Conservation (phyloP, 2,797 vertebrate genomes). For the Characodon lateralis region DNA sequence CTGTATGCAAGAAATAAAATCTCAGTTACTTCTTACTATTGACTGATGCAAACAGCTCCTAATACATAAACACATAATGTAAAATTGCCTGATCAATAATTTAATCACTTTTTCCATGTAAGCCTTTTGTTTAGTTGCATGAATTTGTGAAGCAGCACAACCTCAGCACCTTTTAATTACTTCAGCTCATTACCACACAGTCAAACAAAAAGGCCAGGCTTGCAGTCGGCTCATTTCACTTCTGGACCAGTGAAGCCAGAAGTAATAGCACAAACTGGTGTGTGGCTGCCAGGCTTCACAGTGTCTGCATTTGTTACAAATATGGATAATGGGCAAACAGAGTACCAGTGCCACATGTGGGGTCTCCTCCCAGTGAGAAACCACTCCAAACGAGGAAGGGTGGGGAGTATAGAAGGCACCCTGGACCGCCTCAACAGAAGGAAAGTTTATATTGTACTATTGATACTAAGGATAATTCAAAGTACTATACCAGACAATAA, state of each 20-base stretch:
- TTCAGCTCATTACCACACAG: constrained; percentile 54
- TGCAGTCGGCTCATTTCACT: constrained; percentile 57
- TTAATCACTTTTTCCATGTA: constrained; percentile 14
- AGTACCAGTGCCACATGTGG: neutral
- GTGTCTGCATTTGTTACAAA: constrained; percentile 25
- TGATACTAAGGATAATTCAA: neutral
- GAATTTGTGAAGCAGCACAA: constrained; percentile 29
- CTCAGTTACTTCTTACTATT: constrained; percentile 8
- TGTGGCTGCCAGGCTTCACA: constrained; percentile 15
- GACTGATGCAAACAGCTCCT: constrained; percentile 42
- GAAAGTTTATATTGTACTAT: neutral
- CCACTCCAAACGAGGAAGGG: neutral
- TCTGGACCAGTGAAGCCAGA: constrained; percentile 36
- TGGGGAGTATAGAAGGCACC: too few species aligned
- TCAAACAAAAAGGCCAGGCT: constrained; percentile 48
- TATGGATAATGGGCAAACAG: constrained; percentile 16
- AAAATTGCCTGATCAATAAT: constrained; percentile 8
- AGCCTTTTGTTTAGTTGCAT: constrained; percentile 17
- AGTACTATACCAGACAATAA: neutral
- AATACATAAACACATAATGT: constrained; percentile 8
- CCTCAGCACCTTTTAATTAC: constrained; percentile 44
- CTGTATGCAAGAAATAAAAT: constrained; percentile 2
- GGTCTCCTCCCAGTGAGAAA: neutral
- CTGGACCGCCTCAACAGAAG: too few species aligned
- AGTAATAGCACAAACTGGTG: constrained; percentile 32